A percentile compares a stretch with the other conserved stretches of the same genome.
These are phyloP conservation scores for Oriolus oriolus DNA, from an alignment of 2,113 vertebrate species.

Conservation along the genomic window DNA sequence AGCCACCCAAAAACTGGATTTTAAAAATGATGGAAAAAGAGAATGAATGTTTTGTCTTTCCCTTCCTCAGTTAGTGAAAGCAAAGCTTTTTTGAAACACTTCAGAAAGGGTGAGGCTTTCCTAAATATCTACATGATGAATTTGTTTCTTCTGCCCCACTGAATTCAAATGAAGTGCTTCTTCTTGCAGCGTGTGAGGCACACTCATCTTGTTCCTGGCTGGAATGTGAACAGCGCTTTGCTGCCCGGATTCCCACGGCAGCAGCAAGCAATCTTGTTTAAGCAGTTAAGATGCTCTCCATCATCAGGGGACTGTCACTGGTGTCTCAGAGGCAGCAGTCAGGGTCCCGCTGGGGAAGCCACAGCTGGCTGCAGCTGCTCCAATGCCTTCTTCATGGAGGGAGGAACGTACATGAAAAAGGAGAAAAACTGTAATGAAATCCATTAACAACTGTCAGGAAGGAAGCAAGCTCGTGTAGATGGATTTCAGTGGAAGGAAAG, in stretches of 20 bases:
- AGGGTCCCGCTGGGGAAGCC: background rate
- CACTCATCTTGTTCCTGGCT: background rate
- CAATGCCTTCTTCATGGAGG: background rate
- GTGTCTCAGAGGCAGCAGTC: background rate
- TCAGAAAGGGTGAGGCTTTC: background rate
- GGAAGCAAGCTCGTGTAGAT: background rate
- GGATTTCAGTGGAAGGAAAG: background rate
- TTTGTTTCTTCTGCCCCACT: background rate
- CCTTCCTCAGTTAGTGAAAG: background rate
- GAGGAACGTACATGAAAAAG: background rate
- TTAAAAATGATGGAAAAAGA: background rate
- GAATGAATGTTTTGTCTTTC: background rate
- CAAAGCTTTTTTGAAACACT: background rate
- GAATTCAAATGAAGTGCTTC: background rate
- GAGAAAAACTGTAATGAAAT: background rate
- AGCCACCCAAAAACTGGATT: background rate
- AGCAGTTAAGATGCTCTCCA: background rate
- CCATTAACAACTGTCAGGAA: background rate
- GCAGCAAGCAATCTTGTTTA: background rate
- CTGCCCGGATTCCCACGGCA: background rate
- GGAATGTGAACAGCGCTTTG: background rate
- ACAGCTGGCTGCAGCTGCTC: constrained; percentile 51
- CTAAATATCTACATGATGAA: background rate
- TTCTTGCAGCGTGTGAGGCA: background rate
- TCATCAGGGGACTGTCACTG: background rate